phyloP scores from a whole-genome alignment of 2,888 invertebrate genomes.

The Ceraclea dissimilis region DNA sequence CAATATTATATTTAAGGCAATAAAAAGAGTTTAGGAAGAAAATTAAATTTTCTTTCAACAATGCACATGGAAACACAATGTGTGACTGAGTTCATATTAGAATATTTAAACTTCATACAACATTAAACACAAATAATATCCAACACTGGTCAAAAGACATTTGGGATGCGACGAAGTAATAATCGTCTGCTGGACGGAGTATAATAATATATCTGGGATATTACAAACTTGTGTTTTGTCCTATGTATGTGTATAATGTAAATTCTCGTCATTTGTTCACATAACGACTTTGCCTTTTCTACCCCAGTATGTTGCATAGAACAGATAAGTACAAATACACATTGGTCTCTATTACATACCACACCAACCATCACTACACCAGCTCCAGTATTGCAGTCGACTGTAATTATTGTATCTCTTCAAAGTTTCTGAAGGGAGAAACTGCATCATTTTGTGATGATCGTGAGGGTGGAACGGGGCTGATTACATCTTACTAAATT shows the following conservation, averaged over 20 bases:
- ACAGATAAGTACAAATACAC: not conserved
- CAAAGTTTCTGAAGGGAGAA: not conserved
- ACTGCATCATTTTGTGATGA: not conserved
- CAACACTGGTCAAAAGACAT: too few species aligned
- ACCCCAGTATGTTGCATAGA: not conserved
- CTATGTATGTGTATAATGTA: not conserved
- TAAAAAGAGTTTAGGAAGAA: too few species aligned
- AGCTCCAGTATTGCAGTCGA: not conserved
- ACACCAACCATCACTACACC: not conserved
- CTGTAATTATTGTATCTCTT: not conserved
- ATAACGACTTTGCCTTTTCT: slow-evolving; percentile 1
- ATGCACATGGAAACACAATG: too few species aligned
- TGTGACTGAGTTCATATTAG: too few species aligned
- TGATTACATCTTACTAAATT: not conserved
- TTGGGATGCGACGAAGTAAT: too few species aligned
- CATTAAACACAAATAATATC: too few species aligned
- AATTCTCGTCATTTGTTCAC: not conserved
- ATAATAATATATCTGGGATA: not conserved
- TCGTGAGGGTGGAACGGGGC: not conserved
- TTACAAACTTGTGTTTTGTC: not conserved
- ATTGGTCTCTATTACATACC: not conserved
- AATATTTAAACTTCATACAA: too few species aligned
- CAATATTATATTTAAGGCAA: too few species aligned
- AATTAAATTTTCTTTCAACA: too few species aligned
- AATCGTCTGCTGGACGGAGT: not conserved